Evolutionary conservation across 2,888 invertebrate species (phyloP), one percentile per base, ranked within the genome.

Genomic region (Synanthedon tipuliformis): DNA sequence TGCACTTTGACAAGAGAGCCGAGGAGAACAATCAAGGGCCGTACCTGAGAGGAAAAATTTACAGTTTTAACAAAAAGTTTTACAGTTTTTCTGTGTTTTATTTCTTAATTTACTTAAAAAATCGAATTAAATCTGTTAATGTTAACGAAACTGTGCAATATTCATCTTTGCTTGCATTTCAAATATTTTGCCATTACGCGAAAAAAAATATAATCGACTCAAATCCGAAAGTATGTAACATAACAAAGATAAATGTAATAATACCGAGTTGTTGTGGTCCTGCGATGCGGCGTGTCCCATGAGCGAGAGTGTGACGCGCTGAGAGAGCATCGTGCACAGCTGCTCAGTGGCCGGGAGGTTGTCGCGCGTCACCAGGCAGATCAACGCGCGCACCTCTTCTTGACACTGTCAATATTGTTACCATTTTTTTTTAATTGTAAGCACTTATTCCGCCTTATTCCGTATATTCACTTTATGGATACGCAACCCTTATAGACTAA

Each of bases 1-100:
- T 97, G 95, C 61, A 96, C 95, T 64, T 96, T 94, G 2, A 98
- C 92, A 50, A 97, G 89, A 0, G 95, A 93, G 1, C 96, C 95
- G 27, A 98, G 81, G 12, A 98, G 82, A 8, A 95, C 90, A 75
- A 98, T 96, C 75, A 98, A 94, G 68, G 97, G 96, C 3, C 97
- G 90, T 1, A 97, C 95, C 88, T 88, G 53, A 34, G 62, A 61
- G 48, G 40, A 55, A 41, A 56, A 41, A 41, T 41, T 40, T 51
- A 49, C 11, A 1, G 34, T 10, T 27, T 27, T 27, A 5, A 27
- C 27, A 27, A 27, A 27, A 27, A 27, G 27, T 27, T 4, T 1
- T 7, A 27, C 27, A 27, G 5, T 7, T 1, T 27, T 27, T 27
- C 7, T 7, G 10, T 8, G 34, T 10, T 34, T 34, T 34, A 10